A percentile compares a stretch with the other conserved stretches of the same genome.
Evolutionary conservation across 2,888 invertebrate species (phyloP).

Genomic region (Scaptomyza polygonia): DNA sequence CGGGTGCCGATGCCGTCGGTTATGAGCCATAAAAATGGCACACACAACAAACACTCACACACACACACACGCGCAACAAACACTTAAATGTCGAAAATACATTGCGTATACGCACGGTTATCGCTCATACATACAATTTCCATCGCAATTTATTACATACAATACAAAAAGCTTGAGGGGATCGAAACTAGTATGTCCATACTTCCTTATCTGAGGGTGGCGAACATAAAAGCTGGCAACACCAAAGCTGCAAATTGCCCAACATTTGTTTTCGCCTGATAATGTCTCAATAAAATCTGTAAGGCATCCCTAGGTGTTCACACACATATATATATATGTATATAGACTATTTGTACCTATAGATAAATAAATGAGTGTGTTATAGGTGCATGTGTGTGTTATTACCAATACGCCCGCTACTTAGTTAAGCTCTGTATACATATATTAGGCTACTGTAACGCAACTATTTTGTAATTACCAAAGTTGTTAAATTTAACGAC

Average conservation of each 20-base stretch:
- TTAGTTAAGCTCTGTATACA: conserved; percentile 23
- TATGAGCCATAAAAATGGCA: conserved; percentile 67
- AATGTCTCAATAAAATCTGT: conserved; percentile 75
- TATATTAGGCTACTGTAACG: conserved; percentile 28
- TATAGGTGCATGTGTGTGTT: conserved; percentile 45
- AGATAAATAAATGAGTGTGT: conserved; percentile 5
- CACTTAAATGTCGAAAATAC: conserved; percentile 31
- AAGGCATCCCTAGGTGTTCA: conserved; percentile 54
- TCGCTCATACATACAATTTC: conserved; percentile 62
- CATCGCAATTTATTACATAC: conserved; percentile 58
- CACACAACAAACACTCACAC: conserved; percentile 22
- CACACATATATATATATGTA: background rate
- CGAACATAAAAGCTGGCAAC: conserved; percentile 57
- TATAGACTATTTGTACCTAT: background rate
- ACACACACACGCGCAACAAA: conserved; percentile 14
- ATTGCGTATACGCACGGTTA: conserved; percentile 61
- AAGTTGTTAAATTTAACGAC: conserved; percentile 70
- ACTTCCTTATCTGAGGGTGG: conserved; percentile 17
- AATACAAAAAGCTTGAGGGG: conserved; percentile 23
- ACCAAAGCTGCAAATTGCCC: conserved; percentile 65
- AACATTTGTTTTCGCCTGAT: conserved; percentile 75
- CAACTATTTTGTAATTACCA: conserved; percentile 76
- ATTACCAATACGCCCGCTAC: conserved; percentile 51
- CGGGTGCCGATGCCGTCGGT: conserved; percentile 51
- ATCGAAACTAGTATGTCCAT: conserved; percentile 58